phyloP scores from a whole-genome alignment of 2,797 vertebrate species.

The Sebastes iracundus region DNA sequence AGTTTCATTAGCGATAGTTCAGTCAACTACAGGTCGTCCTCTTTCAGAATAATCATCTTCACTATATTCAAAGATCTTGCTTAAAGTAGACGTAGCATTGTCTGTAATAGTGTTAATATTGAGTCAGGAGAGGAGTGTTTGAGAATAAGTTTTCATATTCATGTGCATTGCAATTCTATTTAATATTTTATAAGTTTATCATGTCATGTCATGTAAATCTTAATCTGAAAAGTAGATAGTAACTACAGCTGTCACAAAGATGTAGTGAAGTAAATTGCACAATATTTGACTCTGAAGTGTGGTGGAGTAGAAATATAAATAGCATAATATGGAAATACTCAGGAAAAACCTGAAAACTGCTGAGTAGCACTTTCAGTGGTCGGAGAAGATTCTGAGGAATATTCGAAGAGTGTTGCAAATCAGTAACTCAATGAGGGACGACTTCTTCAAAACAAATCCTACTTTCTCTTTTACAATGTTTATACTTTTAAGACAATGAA shows the following conservation, averaged over 20 bases:
- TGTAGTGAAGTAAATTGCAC: background rate
- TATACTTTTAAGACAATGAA: background rate
- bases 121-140: background rate
- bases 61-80: background rate
- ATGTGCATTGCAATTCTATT: background rate
- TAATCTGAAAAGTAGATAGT: no score
- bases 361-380: background rate
- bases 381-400: background rate
- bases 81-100: background rate
- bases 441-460: background rate
- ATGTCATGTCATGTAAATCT: background rate
- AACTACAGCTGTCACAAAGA: background rate
- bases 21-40: background rate
- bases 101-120: background rate
- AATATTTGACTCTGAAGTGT: background rate
- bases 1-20: background rate
- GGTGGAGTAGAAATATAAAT: background rate
- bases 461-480: background rate
- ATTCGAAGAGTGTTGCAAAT: background rate
- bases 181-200: background rate
- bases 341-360: background rate
- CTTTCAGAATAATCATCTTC: background rate
- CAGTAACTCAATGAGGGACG: background rate
- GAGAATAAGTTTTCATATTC: accelerated
- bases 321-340: background rate